Base-by-base conservation (phyloP, 2,113 vertebrate species). In the Tiliqua scincoides region DNA sequence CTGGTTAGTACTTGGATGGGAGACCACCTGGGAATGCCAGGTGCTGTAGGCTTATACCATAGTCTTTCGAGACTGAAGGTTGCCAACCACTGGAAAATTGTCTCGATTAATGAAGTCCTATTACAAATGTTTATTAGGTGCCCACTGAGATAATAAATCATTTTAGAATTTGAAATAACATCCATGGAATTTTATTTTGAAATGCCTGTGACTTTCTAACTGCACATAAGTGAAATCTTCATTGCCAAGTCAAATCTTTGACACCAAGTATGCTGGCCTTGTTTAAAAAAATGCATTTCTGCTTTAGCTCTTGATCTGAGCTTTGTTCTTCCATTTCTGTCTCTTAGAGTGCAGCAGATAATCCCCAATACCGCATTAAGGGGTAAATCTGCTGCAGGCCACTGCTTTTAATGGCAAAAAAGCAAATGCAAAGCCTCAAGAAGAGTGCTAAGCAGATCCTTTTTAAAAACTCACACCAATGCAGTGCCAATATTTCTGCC, bases 141-240 rank as follows among this genome's bases (percentile, higher is more conserved):
- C 88, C 92, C 92, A 88, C 79, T 86, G 83, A 92, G 89, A 93
- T 93, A 94, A 93, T 93, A 94, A 92, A 88, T 92, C 77, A 91
- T 92, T 93, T 90, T 89, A 91, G 91, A 93, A 92, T 92, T 76
- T 89, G 89, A 93, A 91, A 84, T 54, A 73, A 54, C 74, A 3
- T 61, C 75, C 84, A 88, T 83, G 90, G 70, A 40, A 82, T 89
- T 27, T 65, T 92, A 74, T 88, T 91, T 86, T 57, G 54, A 57
- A 57, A 84, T 71, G 81, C 63, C 87, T 88, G 89, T 87, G 35
- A 14, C 20, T 89, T 92, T 92, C 14, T 61, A 74, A 9, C 14
- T n/a, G 17, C 77, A 65, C 40, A 77, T 83, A 9, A 71, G 59
- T 57, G 35, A 32, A 43, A 11, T n/a, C 21, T 17, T 3, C 25